Base-by-base conservation (phyloP, 2,113 vertebrate species). In the Phaethon lepturus region DNA sequence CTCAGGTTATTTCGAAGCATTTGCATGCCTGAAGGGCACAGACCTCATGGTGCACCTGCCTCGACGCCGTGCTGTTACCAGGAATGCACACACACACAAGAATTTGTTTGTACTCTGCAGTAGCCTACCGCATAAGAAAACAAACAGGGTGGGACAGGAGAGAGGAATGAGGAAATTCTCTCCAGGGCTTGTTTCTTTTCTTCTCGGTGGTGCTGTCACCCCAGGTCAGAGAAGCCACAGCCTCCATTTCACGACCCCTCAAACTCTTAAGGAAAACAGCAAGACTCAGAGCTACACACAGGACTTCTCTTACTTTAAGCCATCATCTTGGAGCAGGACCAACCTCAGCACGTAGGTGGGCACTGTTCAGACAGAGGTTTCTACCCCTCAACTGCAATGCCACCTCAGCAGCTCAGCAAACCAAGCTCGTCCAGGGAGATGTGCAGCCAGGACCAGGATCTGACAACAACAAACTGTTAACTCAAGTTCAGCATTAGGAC, bases 141-240 rank as follows among this genome's bases (percentile, higher is more conserved):
- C 49, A 78, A 89, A 84, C 49, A 52, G 64, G 69, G 91, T 50
- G 84, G 84, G 90, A 94, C 38, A 22, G 77, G n/a, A 82, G 22
- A 72, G 25, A 76, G 55, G 73, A 94, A 94, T 52, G 94, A 95
- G 91, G 91, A 96, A 93, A 73, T 56, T 89, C 52, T 56, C 79
- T 59, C 42, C 82, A 63, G 35, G 55, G 44, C 58, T 78, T 25
- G 3, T 56, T 88, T 73, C 80, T 79, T 60, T n/a, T 59, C 45
- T 55, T 66, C 75, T 44, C 38, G 38, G 38, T 1, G 2, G 45
- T 8, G 33, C 71, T 50, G 62, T 31, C 10, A 52, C 13, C 55
- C 5, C 63, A 35, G 50, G 50, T 17, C 86, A 78, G 49, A 74
- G 44, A 10, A 93, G n/a, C 33, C 80, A 81, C 55, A 67, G 77